Conservation (phyloP, 2,888 invertebrate genomes). For the Caenorhabditis sp. region DNA sequence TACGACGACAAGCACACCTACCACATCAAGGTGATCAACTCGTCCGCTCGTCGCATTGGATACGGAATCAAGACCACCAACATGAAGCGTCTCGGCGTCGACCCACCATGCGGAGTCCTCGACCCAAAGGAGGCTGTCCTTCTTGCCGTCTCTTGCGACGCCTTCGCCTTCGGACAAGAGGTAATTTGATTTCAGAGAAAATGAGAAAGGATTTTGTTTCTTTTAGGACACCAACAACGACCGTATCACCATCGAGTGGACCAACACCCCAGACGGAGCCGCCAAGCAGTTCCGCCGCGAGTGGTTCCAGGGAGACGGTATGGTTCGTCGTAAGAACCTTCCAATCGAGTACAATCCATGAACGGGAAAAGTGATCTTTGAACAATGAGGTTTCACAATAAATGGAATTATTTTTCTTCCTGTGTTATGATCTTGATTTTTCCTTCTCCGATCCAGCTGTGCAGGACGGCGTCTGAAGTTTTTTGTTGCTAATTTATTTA, state of each 20-base stretch:
- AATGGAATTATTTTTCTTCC: no score
- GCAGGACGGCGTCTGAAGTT: no score
- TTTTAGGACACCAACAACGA: constrained; percentile 72
- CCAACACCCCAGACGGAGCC: constrained; percentile 73
- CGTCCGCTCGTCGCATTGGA: constrained; percentile 65
- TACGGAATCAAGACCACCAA: constrained; percentile 81
- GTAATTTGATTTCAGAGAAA: constrained; percentile 4
- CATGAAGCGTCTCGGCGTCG: constrained; percentile 78
- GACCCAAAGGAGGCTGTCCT: constrained; percentile 49
- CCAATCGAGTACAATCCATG: constrained; percentile 64
- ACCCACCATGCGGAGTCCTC: constrained; percentile 74
- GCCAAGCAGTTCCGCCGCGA: constrained; percentile 75
- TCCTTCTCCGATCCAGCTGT: no score
- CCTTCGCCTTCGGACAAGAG: constrained; percentile 46
- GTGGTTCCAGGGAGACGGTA: constrained; percentile 77
- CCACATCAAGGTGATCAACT: constrained; percentile 72
- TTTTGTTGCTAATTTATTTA: no score
- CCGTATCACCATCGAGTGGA: constrained; percentile 75
- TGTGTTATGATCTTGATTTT: no score
- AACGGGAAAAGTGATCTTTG: no score
- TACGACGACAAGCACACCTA: constrained; percentile 80
- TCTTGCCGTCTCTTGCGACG: constrained; percentile 79
- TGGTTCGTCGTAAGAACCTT: constrained; percentile 75
- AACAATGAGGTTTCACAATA: no score
- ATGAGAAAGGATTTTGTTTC: background rate